Percentiles rank a stretch among this genome's conserved stretches.
phyloP scores from a whole-genome alignment of 1,140 invertebrate species.

The Drosophila nebulosa region DNA sequence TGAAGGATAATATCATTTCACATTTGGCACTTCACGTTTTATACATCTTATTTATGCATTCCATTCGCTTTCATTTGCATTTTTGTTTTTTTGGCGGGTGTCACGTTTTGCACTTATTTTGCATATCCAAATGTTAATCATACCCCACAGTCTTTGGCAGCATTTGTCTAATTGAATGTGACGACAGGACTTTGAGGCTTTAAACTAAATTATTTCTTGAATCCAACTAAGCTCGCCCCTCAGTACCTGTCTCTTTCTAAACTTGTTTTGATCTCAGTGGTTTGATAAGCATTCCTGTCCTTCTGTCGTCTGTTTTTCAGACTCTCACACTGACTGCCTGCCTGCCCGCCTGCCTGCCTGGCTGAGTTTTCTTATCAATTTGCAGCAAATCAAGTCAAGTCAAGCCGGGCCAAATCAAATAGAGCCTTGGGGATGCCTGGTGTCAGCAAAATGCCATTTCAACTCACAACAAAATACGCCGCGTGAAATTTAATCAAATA shows the following conservation, averaged over 20 bases:
- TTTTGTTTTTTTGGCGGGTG: slow-evolving; percentile 49
- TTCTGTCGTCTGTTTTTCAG: background rate
- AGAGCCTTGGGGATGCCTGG: slow-evolving; percentile 22
- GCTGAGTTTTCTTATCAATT: slow-evolving; percentile 66
- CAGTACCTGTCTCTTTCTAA: background rate
- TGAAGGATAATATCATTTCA: slow-evolving; percentile 49
- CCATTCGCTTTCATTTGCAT: slow-evolving; percentile 72
- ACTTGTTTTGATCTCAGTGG: slow-evolving; percentile 54
- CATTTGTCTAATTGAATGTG: slow-evolving; percentile 70
- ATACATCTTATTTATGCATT: slow-evolving; percentile 69
- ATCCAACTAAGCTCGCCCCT: background rate
- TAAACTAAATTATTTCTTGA: slow-evolving; percentile 22
- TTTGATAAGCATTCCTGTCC: slow-evolving; percentile 20
- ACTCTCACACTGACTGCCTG: background rate
- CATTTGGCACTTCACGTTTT: slow-evolving; percentile 67
- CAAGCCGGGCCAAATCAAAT: slow-evolving; percentile 34
- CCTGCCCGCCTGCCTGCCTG: slow-evolving; percentile 16
- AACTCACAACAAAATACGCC: slow-evolving; percentile 22
- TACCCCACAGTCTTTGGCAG: slow-evolving; percentile 34
- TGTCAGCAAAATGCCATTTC: slow-evolving; percentile 70
- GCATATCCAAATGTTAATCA: slow-evolving; percentile 58
- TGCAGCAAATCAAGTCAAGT: slow-evolving; percentile 47
- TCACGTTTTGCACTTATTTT: slow-evolving; percentile 50
- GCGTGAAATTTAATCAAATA: slow-evolving; percentile 77
- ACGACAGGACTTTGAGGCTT: slow-evolving; percentile 34